Evolutionary conservation across 2,797 vertebrate genomes (phyloP).

Genomic region (Pelobates cultripes): DNA sequence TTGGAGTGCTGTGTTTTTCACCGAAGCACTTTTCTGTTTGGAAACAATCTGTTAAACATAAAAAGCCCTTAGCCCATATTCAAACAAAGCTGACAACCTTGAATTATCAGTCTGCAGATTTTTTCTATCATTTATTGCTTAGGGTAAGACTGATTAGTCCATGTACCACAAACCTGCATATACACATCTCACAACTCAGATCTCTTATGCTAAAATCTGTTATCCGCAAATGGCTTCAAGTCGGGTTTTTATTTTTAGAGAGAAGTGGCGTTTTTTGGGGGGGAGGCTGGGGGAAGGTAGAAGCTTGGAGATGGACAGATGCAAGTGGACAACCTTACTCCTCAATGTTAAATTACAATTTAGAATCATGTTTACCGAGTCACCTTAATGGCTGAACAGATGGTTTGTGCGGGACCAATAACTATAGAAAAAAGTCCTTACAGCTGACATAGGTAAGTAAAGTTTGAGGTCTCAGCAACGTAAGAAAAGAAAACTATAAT

Average conservation of each 20-base stretch:
- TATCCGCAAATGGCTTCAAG: neutral
- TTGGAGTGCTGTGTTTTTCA: slow-evolving; percentile 51
- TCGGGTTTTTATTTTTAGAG: slow-evolving; percentile 3
- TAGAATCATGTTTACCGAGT: neutral
- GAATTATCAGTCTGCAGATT: slow-evolving; percentile 38
- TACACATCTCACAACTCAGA: neutral
- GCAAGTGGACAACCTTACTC: neutral
- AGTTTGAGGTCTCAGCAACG: neutral
- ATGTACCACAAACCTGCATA: slow-evolving; percentile 3
- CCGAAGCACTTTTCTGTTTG: slow-evolving; percentile 50
- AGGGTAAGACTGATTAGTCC: slow-evolving; percentile 25
- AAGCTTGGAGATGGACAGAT: neutral
- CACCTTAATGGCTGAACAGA: neutral
- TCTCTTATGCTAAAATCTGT: slow-evolving; percentile 15
- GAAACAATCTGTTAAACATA: slow-evolving; percentile 57
- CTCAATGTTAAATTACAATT: neutral
- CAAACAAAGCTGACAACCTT: slow-evolving; percentile 51
- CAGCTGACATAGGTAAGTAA: neutral
- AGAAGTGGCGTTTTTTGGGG: neutral
- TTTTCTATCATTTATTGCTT: slow-evolving; percentile 48
- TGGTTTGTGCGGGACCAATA: neutral
- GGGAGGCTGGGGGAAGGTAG: neutral
- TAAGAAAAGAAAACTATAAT: too few species aligned
- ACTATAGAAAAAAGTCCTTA: neutral
- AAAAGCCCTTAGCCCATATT: slow-evolving; percentile 54